Base-by-base conservation (phyloP, 2,888 invertebrate genomes). In the Synanthedon tipuliformis region DNA sequence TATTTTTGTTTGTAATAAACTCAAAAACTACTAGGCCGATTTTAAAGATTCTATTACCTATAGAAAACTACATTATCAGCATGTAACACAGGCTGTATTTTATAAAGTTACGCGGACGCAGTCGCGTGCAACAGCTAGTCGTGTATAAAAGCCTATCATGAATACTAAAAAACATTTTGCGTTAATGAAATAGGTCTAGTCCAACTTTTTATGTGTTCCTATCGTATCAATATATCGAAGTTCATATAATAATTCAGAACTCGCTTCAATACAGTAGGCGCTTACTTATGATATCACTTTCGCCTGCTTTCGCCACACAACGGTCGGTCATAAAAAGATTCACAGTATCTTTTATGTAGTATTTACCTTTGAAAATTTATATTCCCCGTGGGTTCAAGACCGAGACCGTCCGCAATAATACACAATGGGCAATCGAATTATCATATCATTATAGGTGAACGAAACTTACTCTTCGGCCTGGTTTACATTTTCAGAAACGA, bases 331-430 rank as follows among this genome's bases (percentile, higher is more conserved):
- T 76, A 76, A 81, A 80, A 77, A 79, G 78, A 80, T 81, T 78
- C 78, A 71, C 71, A 69, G 61, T 76, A 77, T 78, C 75, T 77
- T 78, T 75, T 71, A 70, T 73, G 69, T 10, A 34, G 34, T 78
- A 78, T 82, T 81, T 82, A 83, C 83, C 80, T 82, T 73, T 73
- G 70, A 75, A 82, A 83, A 84, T 84, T 79, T 83, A 84, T 85
- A 80, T 78, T 77, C 79, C 81, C 78, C 63, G 57, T 68, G 79
- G 81, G 83, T 72, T 68, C 68, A 70, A 65, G 69, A 70, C 67
- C 75, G 75, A 71, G 71, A 70, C 72, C 78, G 73, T 71, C 76
- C 81, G 74, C 74, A 72, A 76, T 78, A 75, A 78, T 75, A 77
- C 75, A 82, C 81, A 82, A 84, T 80, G 75, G 81, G 72, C 80